Conservation (phyloP, 2,888 invertebrate genomes). For the Craniophora ligustri region DNA sequence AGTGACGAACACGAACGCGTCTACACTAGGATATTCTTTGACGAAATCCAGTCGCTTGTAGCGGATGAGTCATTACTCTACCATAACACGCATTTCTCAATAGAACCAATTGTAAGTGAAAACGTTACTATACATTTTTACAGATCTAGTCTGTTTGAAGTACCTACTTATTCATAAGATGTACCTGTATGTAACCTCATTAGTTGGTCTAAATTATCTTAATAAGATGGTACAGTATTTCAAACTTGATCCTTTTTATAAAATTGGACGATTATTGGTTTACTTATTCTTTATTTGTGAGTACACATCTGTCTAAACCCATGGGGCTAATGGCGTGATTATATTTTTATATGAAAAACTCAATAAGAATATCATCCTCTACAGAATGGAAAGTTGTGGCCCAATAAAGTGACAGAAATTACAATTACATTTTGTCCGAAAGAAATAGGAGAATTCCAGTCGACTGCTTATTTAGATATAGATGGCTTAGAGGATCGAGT, state of each 20-base stretch:
- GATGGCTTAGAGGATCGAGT: conserved; percentile 87
- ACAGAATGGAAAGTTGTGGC: conserved; percentile 89
- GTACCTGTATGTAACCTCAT: too few species aligned
- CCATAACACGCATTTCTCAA: conserved; percentile 81
- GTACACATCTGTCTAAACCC: too few species aligned
- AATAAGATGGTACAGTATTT: too few species aligned
- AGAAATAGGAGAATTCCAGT: conserved; percentile 82
- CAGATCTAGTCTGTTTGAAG: too few species aligned
- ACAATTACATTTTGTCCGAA: conserved; percentile 88
- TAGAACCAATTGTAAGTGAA: conserved; percentile 85
- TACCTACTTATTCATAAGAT: too few species aligned
- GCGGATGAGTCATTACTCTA: conserved; percentile 77
- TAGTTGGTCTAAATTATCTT: too few species aligned
- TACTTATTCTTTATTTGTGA: too few species aligned
- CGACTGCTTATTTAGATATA: conserved; percentile 88
- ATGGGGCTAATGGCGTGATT: too few species aligned
- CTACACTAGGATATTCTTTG: conserved; percentile 81
- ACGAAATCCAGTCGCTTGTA: conserved; percentile 80
- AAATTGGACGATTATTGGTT: too few species aligned
- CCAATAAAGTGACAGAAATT: conserved; percentile 85
- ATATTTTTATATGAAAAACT: not conserved
- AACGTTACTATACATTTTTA: too few species aligned
- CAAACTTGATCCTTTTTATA: too few species aligned
- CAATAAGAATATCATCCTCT: not conserved
- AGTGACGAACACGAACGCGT: conserved; percentile 80